These are phyloP conservation scores for Sebastes umbrosus DNA, from an alignment of 2,797 vertebrate species.

Conservation along the genomic window DNA sequence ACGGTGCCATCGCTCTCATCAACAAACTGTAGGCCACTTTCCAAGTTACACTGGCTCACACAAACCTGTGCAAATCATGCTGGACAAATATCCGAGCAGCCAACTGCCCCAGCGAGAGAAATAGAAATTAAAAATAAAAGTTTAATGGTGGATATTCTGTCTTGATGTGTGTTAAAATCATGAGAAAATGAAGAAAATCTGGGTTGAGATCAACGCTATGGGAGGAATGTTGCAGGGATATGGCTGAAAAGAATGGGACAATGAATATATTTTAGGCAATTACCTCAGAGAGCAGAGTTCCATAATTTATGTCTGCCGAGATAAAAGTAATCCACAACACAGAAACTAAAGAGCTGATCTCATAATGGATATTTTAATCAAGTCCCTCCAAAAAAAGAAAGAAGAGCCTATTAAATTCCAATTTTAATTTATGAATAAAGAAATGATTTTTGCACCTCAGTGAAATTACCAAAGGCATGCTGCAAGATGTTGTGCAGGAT, in stretches of 20 bases:
- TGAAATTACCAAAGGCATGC: slow-evolving; percentile 71
- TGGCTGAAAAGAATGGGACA: slow-evolving; percentile 73
- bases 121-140: slow-evolving; percentile 39
- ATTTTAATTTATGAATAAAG: slow-evolving; percentile 82
- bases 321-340: slow-evolving; percentile 85
- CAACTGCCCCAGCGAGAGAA: slow-evolving; percentile 48
- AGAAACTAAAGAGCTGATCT: slow-evolving; percentile 83
- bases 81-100: slow-evolving; percentile 60
- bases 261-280: slow-evolving; percentile 83
- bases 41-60: slow-evolving; percentile 74
- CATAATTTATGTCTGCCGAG: slow-evolving; percentile 81
- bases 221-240: slow-evolving; percentile 70
- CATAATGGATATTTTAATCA: slow-evolving; percentile 85
- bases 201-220: slow-evolving; percentile 65
- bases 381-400: slow-evolving; percentile 77
- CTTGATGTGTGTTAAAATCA: slow-evolving; percentile 19
- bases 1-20: slow-evolving; percentile 64
- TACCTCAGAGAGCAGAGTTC: slow-evolving; percentile 80
- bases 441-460: slow-evolving; percentile 73
- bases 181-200: slow-evolving; percentile 57
- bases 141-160: slow-evolving; percentile 5
- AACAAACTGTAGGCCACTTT: slow-evolving; percentile 69
- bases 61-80: slow-evolving; percentile 67
- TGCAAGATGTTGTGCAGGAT: slow-evolving; percentile 68
- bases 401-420: slow-evolving; percentile 81